phyloP scores from a whole-genome alignment of 2,888 invertebrate species.

The Scelioninae gen. 1 region DNA sequence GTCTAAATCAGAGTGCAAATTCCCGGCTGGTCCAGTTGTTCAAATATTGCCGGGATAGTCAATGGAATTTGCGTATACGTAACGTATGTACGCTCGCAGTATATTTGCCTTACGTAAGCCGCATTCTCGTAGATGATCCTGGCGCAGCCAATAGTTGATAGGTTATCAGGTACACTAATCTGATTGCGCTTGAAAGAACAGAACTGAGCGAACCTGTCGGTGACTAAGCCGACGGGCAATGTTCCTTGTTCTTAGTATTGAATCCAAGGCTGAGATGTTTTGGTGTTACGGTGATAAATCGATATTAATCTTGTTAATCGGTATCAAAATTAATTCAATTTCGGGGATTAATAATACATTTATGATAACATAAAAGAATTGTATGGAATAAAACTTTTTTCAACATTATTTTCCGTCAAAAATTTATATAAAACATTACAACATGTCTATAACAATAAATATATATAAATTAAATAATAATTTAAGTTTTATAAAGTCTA shows the following conservation, averaged over 20 bases:
- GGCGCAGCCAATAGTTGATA: slow-evolving; percentile 34
- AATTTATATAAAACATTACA: too few relatives aligned
- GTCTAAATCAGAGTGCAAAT: slow-evolving; percentile 20
- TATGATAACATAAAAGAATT: too few relatives aligned
- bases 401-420: too few relatives aligned
- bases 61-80: slow-evolving; percentile 32
- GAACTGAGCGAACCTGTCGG: slow-evolving; percentile 26
- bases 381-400: too few relatives aligned
- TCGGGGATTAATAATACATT: too few relatives aligned
- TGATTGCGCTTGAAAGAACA: slow-evolving; percentile 42
- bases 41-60: slow-evolving; percentile 40
- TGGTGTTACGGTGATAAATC: too few relatives aligned
- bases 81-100: slow-evolving; percentile 36
- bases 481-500: too few relatives aligned
- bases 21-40: neutral
- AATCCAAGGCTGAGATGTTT: too few relatives aligned
- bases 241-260: slow-evolving; percentile 11
- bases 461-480: too few relatives aligned
- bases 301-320: too few relatives aligned
- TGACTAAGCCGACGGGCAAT: slow-evolving; percentile 21
- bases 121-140: slow-evolving; percentile 39
- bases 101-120: slow-evolving; percentile 41
- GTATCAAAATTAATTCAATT: too few relatives aligned
- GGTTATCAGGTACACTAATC: slow-evolving; percentile 45
- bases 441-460: too few relatives aligned